A percentile compares a stretch with the other conserved stretches of the same genome.
Evolutionary conservation across 2,113 vertebrate genomes (phyloP).

Genomic region (Chiloscyllium plagiosum): DNA sequence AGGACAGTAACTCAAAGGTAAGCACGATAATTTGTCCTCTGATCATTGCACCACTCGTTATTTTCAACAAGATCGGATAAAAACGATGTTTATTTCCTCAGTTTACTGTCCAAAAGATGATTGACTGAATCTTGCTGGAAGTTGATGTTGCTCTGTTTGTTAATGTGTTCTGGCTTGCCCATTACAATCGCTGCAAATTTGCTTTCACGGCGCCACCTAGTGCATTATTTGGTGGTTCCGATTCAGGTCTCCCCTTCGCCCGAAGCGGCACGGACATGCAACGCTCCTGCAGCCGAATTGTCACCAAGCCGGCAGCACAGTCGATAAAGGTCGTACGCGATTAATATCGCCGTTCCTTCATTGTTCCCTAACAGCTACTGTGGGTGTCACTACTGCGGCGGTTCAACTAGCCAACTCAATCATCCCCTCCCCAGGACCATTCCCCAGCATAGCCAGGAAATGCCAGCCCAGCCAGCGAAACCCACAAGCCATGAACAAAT

Average conservation of each 20-base stretch:
- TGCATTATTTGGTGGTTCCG: neutral
- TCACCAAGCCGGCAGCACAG: neutral
- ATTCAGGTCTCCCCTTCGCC: too few species aligned
- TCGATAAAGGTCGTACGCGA: neutral
- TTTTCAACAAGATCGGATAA: neutral
- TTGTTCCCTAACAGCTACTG: too few species aligned
- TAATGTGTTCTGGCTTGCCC: neutral
- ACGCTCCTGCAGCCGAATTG: neutral
- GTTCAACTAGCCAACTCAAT: too few species aligned
- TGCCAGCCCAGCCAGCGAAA: too few species aligned
- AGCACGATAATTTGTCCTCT: neutral
- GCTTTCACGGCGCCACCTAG: neutral
- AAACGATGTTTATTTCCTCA: neutral
- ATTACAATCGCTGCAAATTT: neutral
- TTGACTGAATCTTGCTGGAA: neutral
- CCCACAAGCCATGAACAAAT: too few species aligned
- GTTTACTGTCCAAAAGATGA: neutral
- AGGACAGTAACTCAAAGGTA: neutral
- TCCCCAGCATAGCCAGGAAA: too few species aligned
- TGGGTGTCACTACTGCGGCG: too few species aligned
- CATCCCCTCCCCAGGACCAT: too few species aligned
- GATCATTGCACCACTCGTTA: neutral
- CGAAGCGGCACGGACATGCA: neutral
- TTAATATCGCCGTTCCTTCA: too few species aligned
- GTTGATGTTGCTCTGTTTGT: neutral